phyloP scores from a whole-genome alignment of 2,888 invertebrate genomes.

The Drosophila pseudotalamancana region DNA sequence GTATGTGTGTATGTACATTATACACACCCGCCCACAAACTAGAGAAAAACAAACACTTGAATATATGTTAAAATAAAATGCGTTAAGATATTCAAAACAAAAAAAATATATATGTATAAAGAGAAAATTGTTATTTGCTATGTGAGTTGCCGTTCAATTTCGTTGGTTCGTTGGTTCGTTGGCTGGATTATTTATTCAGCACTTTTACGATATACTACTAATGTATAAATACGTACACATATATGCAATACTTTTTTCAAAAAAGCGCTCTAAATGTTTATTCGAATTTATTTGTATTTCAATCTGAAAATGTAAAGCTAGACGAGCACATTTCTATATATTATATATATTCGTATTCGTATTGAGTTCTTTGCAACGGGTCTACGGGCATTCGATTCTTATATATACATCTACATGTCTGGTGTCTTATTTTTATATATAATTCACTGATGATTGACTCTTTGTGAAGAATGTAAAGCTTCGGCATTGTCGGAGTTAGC shows the following conservation, averaged over 20 bases:
- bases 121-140: constrained; percentile 63
- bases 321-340: constrained; percentile 7
- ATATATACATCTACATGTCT: constrained; percentile 1
- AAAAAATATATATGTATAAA: constrained; percentile 25
- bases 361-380: constrained; percentile 7
- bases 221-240: constrained; percentile 13
- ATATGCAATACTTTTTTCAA: constrained; percentile 48
- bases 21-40: constrained; percentile 12
- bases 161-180: constrained; percentile 44
- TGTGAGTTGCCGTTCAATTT: constrained; percentile 69
- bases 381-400: neutral
- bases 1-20: constrained; percentile 11
- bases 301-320: neutral
- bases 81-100: constrained; percentile 55
- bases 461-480: constrained; percentile 40
- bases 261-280: constrained; percentile 63
- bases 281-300: constrained; percentile 57
- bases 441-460: constrained; percentile 18
- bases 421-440: neutral
- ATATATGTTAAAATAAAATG: constrained; percentile 35
- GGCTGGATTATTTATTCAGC: constrained; percentile 37
- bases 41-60: constrained; percentile 14
- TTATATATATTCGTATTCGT: constrained; percentile 6
- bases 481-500: constrained; percentile 55
- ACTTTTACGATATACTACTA: constrained; percentile 34